Percentiles rank a stretch among this genome's conserved stretches.
phyloP scores from a whole-genome alignment of 1,140 invertebrate species.

The Coboldia fuscipes region DNA sequence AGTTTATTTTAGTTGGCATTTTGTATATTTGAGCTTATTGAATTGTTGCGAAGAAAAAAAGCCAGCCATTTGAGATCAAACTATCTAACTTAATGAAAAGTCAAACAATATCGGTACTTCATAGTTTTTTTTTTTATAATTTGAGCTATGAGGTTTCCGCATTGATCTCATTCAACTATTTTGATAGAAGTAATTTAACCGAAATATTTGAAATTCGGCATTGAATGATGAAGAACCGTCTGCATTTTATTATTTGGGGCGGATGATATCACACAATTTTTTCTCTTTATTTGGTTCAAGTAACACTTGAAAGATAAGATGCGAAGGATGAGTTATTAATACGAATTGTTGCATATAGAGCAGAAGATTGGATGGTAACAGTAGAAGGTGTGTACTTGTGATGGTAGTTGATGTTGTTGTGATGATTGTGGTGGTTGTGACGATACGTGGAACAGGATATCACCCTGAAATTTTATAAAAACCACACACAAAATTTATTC shows the following conservation, averaged over 20 bases:
- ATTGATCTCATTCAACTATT: conserved; percentile 5
- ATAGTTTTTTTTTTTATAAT: conserved; percentile 1
- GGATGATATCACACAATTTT: neutral
- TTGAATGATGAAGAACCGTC: neutral
- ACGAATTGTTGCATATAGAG: conserved; percentile 16
- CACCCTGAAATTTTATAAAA: conserved; percentile 1
- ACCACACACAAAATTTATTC: conserved; percentile 1
- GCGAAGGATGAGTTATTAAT: conserved; percentile 8
- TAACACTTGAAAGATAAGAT: neutral
- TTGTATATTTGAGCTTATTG: too few relatives aligned
- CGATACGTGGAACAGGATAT: conserved; percentile 2
- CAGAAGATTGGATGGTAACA: conserved; percentile 16
- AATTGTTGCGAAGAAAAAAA: too few relatives aligned
- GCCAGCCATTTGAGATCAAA: too few relatives aligned
- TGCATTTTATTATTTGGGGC: neutral
- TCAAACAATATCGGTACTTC: neutral
- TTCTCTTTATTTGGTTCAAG: neutral
- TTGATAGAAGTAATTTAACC: neutral
- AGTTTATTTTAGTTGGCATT: too few relatives aligned
- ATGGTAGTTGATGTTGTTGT: conserved; percentile 1
- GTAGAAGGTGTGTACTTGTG: conserved; percentile 9
- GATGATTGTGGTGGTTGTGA: conserved; percentile 3
- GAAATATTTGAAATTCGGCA: neutral
- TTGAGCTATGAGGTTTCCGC: conserved; percentile 6
- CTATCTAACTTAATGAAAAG: neutral